Percentiles rank a stretch among this genome's conserved stretches.
Evolutionary conservation across 2,797 vertebrate genomes (phyloP).

Genomic region (Enteromius treurensis): DNA sequence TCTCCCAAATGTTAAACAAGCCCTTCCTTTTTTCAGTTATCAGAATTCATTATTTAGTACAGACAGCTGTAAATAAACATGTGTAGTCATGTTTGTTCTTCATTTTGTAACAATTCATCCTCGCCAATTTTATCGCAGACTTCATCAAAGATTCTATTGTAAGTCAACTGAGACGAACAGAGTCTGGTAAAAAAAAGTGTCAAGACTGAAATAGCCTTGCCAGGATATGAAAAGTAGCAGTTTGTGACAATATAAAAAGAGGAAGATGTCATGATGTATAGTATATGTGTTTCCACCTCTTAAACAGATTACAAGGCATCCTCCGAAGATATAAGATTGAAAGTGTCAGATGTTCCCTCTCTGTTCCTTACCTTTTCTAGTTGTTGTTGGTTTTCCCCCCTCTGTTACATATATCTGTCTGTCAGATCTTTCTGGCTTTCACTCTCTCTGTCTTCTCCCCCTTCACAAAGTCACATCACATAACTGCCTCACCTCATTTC

Average conservation of each 20-base stretch:
- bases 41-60: background rate
- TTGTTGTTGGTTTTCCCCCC: background rate
- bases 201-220: conserved; percentile 50
- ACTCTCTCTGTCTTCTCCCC: background rate
- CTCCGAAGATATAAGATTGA: conserved; percentile 11
- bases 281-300: conserved; percentile 19
- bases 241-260: conserved; percentile 51
- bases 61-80: background rate
- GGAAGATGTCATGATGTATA: conserved; percentile 46
- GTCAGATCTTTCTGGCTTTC: conserved; percentile 7
- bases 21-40: background rate
- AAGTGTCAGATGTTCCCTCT: conserved; percentile 21
- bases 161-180: background rate
- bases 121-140: background rate
- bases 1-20: too few species aligned
- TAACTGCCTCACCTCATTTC: conserved; percentile 31
- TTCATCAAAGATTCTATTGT: background rate
- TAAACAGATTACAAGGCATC: background rate
- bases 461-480: conserved; percentile 37
- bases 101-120: background rate
- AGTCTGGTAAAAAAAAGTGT: conserved; percentile 47
- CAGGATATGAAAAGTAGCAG: conserved; percentile 62
- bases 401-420: conserved; percentile 18
- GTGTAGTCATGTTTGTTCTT: background rate
- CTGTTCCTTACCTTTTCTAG: background rate